Conservation (phyloP, 2,113 vertebrate species). For the Hemiscyllium ocellatum region DNA sequence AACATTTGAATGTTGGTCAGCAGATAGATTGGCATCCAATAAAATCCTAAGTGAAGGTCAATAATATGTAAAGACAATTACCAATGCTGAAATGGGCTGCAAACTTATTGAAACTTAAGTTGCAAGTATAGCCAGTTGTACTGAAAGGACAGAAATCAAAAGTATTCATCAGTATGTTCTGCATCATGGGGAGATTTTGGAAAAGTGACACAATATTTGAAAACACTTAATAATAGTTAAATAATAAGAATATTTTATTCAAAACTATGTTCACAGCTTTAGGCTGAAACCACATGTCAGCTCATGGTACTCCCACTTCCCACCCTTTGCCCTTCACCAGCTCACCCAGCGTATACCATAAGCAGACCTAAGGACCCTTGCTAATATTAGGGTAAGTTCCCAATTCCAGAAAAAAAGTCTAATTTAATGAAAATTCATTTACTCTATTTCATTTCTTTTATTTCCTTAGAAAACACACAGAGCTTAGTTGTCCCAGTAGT, state of each 20-base stretch:
- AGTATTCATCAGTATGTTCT: neutral
- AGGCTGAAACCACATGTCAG: neutral
- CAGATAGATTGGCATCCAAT: neutral
- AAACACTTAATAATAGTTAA: neutral
- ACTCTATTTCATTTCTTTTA: no score
- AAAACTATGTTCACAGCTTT: neutral
- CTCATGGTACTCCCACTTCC: no score
- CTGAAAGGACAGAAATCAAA: neutral
- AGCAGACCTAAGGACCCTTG: no score
- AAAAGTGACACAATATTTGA: neutral
- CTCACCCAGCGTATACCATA: no score
- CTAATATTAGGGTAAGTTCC: no score
- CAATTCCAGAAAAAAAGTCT: no score
- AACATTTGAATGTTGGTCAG: neutral
- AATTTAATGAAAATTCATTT: no score
- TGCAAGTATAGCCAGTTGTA: neutral
- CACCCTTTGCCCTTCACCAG: no score
- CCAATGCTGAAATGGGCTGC: neutral
- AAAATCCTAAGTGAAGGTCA: neutral
- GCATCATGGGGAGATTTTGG: neutral
- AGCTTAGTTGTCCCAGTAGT: no score
- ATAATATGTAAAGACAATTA: neutral
- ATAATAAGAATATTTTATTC: neutral
- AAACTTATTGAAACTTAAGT: neutral
- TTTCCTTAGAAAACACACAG: no score